Evolutionary conservation across 2,113 vertebrate genomes (phyloP), one percentile per base, ranked within the genome.

Genomic region (Puntigrus tetrazona): DNA sequence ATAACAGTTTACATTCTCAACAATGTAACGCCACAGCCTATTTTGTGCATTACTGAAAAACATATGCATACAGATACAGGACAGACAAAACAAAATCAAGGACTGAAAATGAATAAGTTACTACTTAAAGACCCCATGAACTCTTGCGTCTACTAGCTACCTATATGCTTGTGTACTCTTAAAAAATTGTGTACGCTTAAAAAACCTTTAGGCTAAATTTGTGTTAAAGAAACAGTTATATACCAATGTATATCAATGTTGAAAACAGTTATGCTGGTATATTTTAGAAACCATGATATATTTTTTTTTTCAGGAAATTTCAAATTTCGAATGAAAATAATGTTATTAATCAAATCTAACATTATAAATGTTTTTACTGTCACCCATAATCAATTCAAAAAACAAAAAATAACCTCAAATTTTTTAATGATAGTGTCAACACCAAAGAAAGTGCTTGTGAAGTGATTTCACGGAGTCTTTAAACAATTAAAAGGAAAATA

Each of bases 61-160:
- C 25, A 81, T 70, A 72, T 11, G 31, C 41, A 79, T 3, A 79
- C n/a, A 82, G 13, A 78, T 22, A 78, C 3, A 70, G 18, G 41
- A 67, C 45, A 80, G 74, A 82, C 73, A 27, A 78, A 86, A 82
- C 43, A 61, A 20, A 76, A 65, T 81, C 27, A 84, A 61, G 36
- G 38, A 36, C 20, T 34, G 27, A 47, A 9, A 67, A 81, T 41
- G 20, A 82, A 10, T 4, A 3, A 25, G 65, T 72, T 55, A 63
- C 9, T 47, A 82, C 38, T 34, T 25, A 70, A 82, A 59, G 20
- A 78, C 27, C 43, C 73, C 73, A 75, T 75, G 73, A 73, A 43
- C 43, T 50, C 43, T 18, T 29, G 4, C 25, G n/a, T 75, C 43
- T 75, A 20, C 16, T 20, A 18, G n/a, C n/a, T 69, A 8, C 22